Percentiles rank a stretch among this genome's conserved stretches.
These are phyloP conservation scores for Podarcis cretensis DNA, from an alignment of 2,113 vertebrate genomes.

Conservation along the genomic window DNA sequence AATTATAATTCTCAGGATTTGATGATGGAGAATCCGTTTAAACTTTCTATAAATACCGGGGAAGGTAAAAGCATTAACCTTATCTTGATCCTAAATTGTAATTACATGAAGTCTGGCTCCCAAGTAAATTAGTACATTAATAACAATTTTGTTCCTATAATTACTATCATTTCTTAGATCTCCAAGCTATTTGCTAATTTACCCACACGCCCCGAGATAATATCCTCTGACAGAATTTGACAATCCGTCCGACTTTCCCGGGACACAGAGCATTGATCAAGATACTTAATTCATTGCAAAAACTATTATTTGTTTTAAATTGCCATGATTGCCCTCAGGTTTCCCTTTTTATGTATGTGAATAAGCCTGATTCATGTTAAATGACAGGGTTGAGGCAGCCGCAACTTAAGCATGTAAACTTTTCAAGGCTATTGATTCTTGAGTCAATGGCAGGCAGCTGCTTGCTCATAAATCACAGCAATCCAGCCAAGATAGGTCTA, in stretches of 20 bases:
- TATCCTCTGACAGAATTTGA: not conserved
- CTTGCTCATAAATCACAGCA: rapidly evolving
- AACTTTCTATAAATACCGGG: slow-evolving; percentile 28
- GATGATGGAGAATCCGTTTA: slow-evolving; percentile 1
- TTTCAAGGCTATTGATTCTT: not conserved
- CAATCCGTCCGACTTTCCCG: rapidly evolving
- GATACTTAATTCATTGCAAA: not conserved
- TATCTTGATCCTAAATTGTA: slow-evolving; percentile 54
- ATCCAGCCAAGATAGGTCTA: no score
- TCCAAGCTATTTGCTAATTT: slow-evolving; percentile 32
- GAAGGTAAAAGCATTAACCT: slow-evolving; percentile 68
- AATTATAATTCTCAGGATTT: rapidly evolving
- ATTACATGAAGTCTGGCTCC: slow-evolving; percentile 60
- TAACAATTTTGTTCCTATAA: slow-evolving; percentile 62
- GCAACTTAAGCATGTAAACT: not conserved
- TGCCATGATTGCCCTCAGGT: rapidly evolving
- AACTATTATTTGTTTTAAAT: not conserved
- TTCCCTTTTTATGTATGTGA: not conserved
- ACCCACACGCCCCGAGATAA: not conserved
- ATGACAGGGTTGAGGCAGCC: rapidly evolving
- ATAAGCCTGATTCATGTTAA: not conserved
- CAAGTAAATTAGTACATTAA: slow-evolving; percentile 68
- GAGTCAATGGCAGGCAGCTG: rapidly evolving
- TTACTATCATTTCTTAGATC: slow-evolving; percentile 52
- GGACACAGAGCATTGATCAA: not conserved